Evolutionary conservation across 1,140 invertebrate genomes (phyloP).

Genomic region (Penaeus vannamei): DNA sequence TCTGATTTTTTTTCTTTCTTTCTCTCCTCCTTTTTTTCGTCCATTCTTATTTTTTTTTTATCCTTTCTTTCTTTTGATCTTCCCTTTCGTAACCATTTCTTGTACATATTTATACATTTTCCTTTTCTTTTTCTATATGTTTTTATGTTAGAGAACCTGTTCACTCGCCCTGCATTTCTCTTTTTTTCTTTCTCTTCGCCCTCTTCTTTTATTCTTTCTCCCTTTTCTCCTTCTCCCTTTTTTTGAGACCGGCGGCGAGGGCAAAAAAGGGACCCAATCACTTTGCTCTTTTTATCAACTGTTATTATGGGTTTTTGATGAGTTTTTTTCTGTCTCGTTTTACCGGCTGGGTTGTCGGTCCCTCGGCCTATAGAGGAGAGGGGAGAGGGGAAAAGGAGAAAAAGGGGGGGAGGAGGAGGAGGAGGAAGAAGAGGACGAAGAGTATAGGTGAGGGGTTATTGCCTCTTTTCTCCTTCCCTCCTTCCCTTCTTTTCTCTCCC

Average conservation of each 20-base stretch:
- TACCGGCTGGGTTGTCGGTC: too few relatives aligned
- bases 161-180: neutral
- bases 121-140: neutral
- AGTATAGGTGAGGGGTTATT: neutral
- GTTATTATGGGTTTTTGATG: conserved; percentile 57
- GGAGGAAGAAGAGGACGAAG: neutral
- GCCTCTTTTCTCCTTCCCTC: too few relatives aligned
- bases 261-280: neutral
- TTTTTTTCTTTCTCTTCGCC: conserved; percentile 11
- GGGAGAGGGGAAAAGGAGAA: neutral
- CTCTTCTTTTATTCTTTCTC: neutral
- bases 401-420: neutral
- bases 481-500: neutral
- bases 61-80: neutral
- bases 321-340: conserved; percentile 30
- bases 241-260: neutral
- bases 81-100: neutral
- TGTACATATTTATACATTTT: neutral
- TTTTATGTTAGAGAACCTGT: too few relatives aligned
- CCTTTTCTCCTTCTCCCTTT: neutral
- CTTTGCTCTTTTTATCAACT: conserved; percentile 53
- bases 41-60: neutral
- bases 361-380: neutral
- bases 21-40: too few relatives aligned
- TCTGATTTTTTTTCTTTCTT: too few relatives aligned